phyloP scores from a whole-genome alignment of 2,888 invertebrate genomes.

The Leptarthrus brevirostris region DNA sequence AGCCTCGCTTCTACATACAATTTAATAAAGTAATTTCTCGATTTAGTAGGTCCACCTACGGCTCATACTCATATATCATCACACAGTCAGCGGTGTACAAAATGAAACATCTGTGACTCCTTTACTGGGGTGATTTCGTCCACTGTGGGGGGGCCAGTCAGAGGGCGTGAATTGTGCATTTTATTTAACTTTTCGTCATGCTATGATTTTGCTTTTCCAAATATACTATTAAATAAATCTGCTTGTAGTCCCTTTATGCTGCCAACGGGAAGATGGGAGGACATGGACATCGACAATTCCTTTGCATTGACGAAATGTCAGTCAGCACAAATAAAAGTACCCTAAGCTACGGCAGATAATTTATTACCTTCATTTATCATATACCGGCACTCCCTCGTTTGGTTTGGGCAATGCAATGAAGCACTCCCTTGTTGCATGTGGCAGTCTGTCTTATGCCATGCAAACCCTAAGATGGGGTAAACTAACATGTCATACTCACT shows the following conservation, averaged over 20 bases:
- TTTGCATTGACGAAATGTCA: neutral
- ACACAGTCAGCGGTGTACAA: neutral
- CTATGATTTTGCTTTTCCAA: neutral
- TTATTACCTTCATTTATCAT: neutral
- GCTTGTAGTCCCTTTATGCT: neutral
- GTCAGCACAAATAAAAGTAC: neutral
- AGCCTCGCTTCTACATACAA: too few species aligned
- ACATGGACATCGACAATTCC: neutral
- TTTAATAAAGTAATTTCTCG: neutral
- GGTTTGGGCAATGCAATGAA: neutral
- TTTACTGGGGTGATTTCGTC: neutral
- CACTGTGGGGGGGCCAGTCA: slow-evolving; percentile 1
- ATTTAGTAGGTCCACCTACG: too few species aligned
- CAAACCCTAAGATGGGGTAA: neutral
- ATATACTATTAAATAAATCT: neutral
- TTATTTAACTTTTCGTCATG: slow-evolving; percentile 14
- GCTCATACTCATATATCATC: neutral
- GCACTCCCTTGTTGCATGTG: neutral
- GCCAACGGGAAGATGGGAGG: neutral
- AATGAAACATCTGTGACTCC: neutral
- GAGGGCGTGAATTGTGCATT: neutral
- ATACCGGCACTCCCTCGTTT: neutral
- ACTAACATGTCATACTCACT: neutral
- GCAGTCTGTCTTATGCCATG: neutral
- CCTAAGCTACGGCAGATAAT: neutral